Evolutionary conservation across 2,113 vertebrate genomes (phyloP).

Genomic region (Boulengeromyrus knoepffleri): DNA sequence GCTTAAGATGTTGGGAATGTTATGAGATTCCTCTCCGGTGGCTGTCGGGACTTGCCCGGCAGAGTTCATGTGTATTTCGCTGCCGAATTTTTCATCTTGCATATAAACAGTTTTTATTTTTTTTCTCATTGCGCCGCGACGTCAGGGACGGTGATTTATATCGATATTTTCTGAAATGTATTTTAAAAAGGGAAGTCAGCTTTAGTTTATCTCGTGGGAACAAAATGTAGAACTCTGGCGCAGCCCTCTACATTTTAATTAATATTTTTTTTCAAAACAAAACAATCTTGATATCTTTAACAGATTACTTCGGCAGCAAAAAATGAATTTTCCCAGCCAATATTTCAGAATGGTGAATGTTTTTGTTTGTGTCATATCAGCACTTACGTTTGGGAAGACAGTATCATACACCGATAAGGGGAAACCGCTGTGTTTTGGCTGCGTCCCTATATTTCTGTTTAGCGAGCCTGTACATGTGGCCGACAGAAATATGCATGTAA

Average conservation of each 20-base stretch:
- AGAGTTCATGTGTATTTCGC: neutral
- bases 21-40: neutral
- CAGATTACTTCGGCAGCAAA: neutral
- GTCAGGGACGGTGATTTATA: neutral
- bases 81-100: neutral
- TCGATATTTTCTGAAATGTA: neutral
- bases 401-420: neutral
- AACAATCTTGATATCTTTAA: neutral
- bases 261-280: neutral
- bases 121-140: neutral
- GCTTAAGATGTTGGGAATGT: neutral
- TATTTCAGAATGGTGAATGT: neutral
- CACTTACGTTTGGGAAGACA: neutral
- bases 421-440: neutral
- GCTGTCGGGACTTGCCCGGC: neutral
- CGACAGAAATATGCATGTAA: neutral
- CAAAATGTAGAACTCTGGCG: neutral
- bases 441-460: neutral
- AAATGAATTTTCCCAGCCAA: neutral
- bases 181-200: neutral
- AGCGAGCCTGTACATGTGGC: neutral
- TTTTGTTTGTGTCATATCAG: neutral
- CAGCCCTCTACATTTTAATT: neutral
- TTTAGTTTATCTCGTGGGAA: slow-evolving; percentile 2
- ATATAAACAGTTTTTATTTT: neutral